Conservation (phyloP, 2,888 invertebrate species). For the Clusia tigrina region DNA sequence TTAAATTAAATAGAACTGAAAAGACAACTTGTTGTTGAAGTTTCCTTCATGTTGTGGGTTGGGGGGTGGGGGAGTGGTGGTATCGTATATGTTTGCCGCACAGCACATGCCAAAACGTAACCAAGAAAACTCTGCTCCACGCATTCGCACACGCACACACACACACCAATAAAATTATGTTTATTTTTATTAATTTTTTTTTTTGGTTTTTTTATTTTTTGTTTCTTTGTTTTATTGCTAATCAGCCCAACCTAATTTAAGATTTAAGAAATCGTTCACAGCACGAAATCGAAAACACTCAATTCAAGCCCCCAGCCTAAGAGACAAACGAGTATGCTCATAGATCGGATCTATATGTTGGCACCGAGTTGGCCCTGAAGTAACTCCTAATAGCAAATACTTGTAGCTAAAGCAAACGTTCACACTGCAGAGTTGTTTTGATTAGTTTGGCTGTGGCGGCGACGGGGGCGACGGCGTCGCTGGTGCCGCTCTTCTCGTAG, state of each 20-base stretch:
- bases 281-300: conserved; percentile 1
- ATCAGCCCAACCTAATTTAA: too few species aligned
- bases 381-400: conserved; percentile 6
- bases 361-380: neutral
- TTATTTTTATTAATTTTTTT: too few species aligned
- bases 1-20: too few species aligned
- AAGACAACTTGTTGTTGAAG: too few species aligned
- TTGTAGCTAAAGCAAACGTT: conserved; percentile 39
- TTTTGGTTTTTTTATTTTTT: too few species aligned
- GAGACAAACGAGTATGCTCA: neutral
- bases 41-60: too few species aligned
- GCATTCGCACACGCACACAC: conserved; percentile 25
- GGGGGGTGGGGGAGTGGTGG: too few species aligned
- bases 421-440: conserved; percentile 59
- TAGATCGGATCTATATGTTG: too few species aligned
- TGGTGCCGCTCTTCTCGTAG: conserved; percentile 16
- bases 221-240: too few species aligned
- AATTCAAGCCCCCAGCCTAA: neutral
- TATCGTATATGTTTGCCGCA: too few species aligned
- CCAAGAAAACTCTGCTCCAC: conserved; percentile 58
- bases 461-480: conserved; percentile 29
- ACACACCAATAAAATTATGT: conserved; percentile 20
- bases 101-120: too few species aligned
- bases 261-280: neutral
- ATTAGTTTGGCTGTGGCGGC: too few species aligned